Conservation (phyloP, 2,113 vertebrate genomes). For the Hippoglossus stenolepis region DNA sequence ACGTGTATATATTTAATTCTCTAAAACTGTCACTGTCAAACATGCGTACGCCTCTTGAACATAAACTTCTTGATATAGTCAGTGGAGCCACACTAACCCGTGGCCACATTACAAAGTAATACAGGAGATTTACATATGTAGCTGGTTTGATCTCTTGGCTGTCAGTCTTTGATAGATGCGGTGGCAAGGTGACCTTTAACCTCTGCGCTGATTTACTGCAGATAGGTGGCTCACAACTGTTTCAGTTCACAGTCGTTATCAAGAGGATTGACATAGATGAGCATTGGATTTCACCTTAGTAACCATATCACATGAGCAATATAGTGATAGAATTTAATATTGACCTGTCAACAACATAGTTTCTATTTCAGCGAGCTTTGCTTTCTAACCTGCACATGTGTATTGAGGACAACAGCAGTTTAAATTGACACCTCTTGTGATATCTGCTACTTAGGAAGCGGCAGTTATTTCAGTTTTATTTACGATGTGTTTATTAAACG, state of each 20-base stretch:
- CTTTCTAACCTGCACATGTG: neutral
- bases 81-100: neutral
- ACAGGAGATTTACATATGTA: neutral
- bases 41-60: too few species aligned
- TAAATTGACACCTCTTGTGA: neutral
- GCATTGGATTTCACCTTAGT: neutral
- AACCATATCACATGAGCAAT: neutral
- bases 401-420: neutral
- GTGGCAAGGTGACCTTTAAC: conserved; percentile 3
- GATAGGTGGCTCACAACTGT: neutral
- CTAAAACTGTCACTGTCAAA: too few species aligned
- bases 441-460: neutral
- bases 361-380: neutral
- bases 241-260: neutral
- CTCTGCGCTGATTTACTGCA: conserved; percentile 2
- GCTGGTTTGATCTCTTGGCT: neutral
- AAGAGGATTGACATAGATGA: neutral
- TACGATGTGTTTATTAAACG: neutral
- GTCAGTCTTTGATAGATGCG: neutral
- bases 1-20: too few species aligned
- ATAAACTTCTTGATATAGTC: too few species aligned
- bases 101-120: neutral
- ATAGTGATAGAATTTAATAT: neutral
- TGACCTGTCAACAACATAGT: neutral
- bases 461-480: neutral